Evolutionary conservation across 2,888 invertebrate species (phyloP).

Genomic region (Lycaena phlaeas): DNA sequence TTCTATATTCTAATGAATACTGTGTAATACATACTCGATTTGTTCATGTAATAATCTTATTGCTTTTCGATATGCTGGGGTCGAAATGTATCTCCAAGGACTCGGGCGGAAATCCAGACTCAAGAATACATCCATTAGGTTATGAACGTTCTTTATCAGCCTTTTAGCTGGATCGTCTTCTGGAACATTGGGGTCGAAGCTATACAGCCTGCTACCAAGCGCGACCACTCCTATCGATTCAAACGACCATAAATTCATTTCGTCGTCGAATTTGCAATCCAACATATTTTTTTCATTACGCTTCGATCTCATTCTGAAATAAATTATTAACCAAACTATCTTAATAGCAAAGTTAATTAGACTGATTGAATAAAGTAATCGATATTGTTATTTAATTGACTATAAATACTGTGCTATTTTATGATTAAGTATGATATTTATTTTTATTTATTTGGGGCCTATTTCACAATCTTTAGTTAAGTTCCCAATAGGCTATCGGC

Average conservation of each 20-base stretch:
- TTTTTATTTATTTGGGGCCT: no score
- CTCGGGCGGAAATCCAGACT: slow-evolving; percentile 41
- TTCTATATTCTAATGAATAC: no score
- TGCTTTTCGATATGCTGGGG: slow-evolving; percentile 33
- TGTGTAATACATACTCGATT: slow-evolving; percentile 27
- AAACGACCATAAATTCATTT: slow-evolving; percentile 75
- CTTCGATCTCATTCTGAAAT: slow-evolving; percentile 61
- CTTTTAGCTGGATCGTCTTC: slow-evolving; percentile 40
- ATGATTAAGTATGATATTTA: no score
- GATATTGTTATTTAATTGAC: no score
- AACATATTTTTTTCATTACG: slow-evolving; percentile 67
- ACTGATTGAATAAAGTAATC: no score
- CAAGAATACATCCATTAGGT: slow-evolving; percentile 32
- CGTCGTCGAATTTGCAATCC: slow-evolving; percentile 61
- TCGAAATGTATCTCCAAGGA: slow-evolving; percentile 36
- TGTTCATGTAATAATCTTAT: slow-evolving; percentile 36
- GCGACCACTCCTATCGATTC: slow-evolving; percentile 62
- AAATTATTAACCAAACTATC: no score
- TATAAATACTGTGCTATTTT: no score
- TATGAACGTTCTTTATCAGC: slow-evolving; percentile 42
- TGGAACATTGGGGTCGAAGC: slow-evolving; percentile 38
- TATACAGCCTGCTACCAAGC: slow-evolving; percentile 46
- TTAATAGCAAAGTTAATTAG: no score
- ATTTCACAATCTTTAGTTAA: no score
- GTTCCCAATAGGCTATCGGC: no score